Conservation (phyloP, 2,797 vertebrate genomes). For the Micromesistius poutassou region DNA sequence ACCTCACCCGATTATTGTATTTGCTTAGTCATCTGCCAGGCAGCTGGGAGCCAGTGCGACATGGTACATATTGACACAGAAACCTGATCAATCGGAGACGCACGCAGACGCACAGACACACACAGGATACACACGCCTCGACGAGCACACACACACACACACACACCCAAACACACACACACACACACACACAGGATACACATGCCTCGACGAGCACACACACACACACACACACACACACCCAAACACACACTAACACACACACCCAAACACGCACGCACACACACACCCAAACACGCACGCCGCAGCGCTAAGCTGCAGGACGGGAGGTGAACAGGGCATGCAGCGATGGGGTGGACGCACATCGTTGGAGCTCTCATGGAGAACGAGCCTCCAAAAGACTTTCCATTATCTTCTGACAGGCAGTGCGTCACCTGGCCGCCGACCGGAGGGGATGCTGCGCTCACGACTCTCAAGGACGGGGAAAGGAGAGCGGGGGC, state of each 20-base stretch:
- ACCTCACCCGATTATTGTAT: conserved; percentile 40
- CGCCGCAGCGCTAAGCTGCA: not conserved
- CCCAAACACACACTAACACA: not conserved
- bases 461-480: conserved; percentile 9
- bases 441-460: not conserved
- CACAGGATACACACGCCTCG: not conserved
- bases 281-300: not conserved
- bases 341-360: not conserved
- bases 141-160: not conserved
- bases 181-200: not conserved
- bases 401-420: conserved; percentile 12
- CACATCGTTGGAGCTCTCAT: not conserved
- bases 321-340: not conserved
- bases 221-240: not conserved
- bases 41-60: conserved; percentile 46
- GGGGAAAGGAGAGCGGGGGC: not conserved
- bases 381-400: not conserved
- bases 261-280: not conserved
- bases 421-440: conserved; percentile 44
- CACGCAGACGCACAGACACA: not conserved
- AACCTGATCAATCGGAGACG: conserved; percentile 33
- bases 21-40: conserved; percentile 58
- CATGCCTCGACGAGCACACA: not conserved
- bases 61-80: conserved; percentile 33
- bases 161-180: not conserved